Conservation (phyloP, 2,888 invertebrate species). For the Sarcophaga variegata region DNA sequence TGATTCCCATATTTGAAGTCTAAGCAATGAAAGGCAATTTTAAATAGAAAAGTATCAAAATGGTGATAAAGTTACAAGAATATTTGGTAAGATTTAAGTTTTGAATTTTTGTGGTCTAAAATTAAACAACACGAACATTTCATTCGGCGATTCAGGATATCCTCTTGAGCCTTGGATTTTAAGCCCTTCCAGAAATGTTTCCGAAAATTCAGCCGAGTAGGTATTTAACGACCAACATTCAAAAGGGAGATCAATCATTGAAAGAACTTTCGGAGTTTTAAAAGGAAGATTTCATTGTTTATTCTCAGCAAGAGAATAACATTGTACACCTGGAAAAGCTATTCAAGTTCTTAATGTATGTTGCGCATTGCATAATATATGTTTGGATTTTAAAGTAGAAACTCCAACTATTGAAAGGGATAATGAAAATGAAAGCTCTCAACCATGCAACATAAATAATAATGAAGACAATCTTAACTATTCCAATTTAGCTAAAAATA, state of each 20-base stretch:
- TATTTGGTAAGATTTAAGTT: slow-evolving; percentile 28
- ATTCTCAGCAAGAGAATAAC: slow-evolving; percentile 35
- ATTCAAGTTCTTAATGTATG: slow-evolving; percentile 38
- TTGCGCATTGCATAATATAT: slow-evolving; percentile 49
- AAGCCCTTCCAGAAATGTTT: no score
- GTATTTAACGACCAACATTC: slow-evolving; percentile 10
- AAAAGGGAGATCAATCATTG: not conserved
- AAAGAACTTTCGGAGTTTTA: not conserved
- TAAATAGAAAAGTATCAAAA: not conserved
- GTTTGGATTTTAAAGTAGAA: no score
- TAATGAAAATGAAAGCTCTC: no score
- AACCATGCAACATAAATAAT: no score
- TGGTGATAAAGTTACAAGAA: not conserved
- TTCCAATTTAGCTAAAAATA: no score
- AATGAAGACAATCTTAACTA: no score
- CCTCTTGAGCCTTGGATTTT: no score
- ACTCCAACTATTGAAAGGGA: no score
- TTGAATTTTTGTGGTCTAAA: no score
- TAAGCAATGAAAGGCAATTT: slow-evolving; percentile 20
- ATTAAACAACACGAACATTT: no score
- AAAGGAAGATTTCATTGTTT: slow-evolving; percentile 38
- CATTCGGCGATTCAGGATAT: no score
- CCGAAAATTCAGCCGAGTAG: no score
- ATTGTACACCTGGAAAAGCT: slow-evolving; percentile 35
- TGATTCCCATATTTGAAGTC: slow-evolving; percentile 36